These are phyloP conservation scores for Brachyptera putata DNA, from an alignment of 2,888 invertebrate species.

Conservation along the genomic window DNA sequence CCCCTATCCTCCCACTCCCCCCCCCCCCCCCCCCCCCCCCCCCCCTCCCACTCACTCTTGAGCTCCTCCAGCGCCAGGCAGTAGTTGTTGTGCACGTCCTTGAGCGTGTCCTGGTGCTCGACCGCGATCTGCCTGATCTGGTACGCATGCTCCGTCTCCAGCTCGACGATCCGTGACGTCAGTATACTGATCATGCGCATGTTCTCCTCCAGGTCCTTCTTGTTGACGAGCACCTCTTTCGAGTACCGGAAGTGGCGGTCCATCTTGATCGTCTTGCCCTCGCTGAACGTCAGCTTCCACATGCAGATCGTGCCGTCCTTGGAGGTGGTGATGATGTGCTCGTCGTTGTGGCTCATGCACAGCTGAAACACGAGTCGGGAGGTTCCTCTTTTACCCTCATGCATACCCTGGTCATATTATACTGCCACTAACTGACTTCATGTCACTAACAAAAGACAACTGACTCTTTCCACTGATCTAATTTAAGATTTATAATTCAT, in stretches of 20 bases:
- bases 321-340: slow-evolving; percentile 67
- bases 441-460: too few relatives aligned
- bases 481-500: too few relatives aligned
- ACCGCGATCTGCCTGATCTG: slow-evolving; percentile 67
- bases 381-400: too few relatives aligned
- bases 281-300: slow-evolving; percentile 75
- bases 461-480: too few relatives aligned
- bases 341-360: slow-evolving; percentile 73
- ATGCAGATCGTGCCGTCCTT: slow-evolving; percentile 76
- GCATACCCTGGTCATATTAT: too few relatives aligned
- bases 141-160: slow-evolving; percentile 84
- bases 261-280: slow-evolving; percentile 60
- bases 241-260: slow-evolving; percentile 73
- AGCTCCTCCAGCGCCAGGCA: slow-evolving; percentile 76
- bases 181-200: slow-evolving; percentile 62
- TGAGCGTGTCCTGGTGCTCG: slow-evolving; percentile 71
- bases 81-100: slow-evolving; percentile 78
- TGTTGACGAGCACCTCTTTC: slow-evolving; percentile 78
- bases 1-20: too few relatives aligned
- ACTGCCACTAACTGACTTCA: too few relatives aligned
- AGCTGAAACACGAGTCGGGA: slow-evolving; percentile 49
- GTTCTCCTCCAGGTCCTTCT: slow-evolving; percentile 73
- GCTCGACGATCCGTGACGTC: slow-evolving; percentile 71
- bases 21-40: too few relatives aligned
- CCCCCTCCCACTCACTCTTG: slow-evolving; percentile 57